These are phyloP conservation scores for Yponomeuta sedellus DNA, from an alignment of 2,888 invertebrate species.

Conservation along the genomic window DNA sequence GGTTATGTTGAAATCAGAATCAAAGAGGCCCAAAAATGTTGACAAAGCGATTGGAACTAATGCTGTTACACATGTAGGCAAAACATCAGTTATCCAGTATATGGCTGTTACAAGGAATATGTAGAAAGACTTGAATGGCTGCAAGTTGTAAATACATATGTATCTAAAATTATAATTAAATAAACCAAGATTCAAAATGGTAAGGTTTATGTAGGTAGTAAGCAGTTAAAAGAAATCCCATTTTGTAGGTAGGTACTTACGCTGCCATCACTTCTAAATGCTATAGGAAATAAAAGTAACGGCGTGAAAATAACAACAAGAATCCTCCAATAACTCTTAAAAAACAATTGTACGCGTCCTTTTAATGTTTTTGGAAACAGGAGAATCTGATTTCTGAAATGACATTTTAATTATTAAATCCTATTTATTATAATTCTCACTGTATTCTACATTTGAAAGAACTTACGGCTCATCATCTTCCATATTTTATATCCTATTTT, in stretches of 20 bases:
- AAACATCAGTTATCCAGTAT: slow-evolving; percentile 43
- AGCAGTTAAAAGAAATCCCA: too few relatives aligned
- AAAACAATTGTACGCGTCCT: slow-evolving; percentile 37
- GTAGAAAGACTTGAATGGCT: slow-evolving; percentile 42
- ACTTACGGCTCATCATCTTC: neutral
- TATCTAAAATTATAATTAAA: slow-evolving; percentile 26
- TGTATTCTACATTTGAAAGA: neutral
- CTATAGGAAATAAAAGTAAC: slow-evolving; percentile 44
- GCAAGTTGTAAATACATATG: slow-evolving; percentile 11
- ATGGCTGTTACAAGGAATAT: slow-evolving; percentile 41
- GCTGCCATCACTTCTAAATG: slow-evolving; percentile 35
- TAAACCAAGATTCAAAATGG: too few relatives aligned
- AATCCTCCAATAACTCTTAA: slow-evolving; percentile 45
- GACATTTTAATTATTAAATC: slow-evolving; percentile 13
- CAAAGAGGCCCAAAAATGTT: slow-evolving; percentile 30
- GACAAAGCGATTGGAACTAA: slow-evolving; percentile 42
- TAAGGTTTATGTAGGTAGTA: too few relatives aligned
- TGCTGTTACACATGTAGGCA: slow-evolving; percentile 44
- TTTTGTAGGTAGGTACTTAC: slow-evolving; percentile 30
- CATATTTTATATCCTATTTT: neutral
- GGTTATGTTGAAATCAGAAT: neutral
- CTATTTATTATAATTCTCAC: neutral
- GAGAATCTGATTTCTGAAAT: slow-evolving; percentile 15
- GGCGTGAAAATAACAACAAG: slow-evolving; percentile 40
- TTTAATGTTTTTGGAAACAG: slow-evolving; percentile 33